phyloP scores from a whole-genome alignment of 1,140 invertebrate species.

The Pseudobourletiella spinata region DNA sequence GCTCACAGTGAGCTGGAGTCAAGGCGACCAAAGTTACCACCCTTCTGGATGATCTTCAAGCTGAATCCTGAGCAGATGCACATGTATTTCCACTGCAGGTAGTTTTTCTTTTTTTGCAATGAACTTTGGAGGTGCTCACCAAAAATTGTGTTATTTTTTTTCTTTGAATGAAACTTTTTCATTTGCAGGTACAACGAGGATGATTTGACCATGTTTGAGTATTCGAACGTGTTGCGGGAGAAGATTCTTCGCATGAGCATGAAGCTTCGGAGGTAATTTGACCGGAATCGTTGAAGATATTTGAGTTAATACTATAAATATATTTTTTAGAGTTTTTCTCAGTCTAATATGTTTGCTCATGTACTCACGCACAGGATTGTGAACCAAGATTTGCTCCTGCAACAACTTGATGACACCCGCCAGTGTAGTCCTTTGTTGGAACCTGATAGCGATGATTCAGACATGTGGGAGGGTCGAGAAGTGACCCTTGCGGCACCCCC shows the following conservation, averaged over 20 bases:
- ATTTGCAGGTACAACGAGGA: conserved; percentile 40
- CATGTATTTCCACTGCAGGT: conserved; percentile 59
- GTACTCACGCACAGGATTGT: conserved; percentile 59
- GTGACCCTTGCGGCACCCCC: neutral
- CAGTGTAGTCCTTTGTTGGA: conserved; percentile 61
- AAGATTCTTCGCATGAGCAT: conserved; percentile 12
- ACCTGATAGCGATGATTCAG: conserved; percentile 54
- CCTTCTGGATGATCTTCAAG: conserved; percentile 66
- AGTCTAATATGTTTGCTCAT: no score
- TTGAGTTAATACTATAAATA: no score
- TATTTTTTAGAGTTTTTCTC: no score
- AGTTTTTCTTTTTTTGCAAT: conserved; percentile 13
- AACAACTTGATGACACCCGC: conserved; percentile 59
- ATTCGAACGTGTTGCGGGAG: conserved; percentile 8
- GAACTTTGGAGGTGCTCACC: no score
- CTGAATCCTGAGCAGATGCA: conserved; percentile 52
- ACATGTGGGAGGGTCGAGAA: conserved; percentile 36
- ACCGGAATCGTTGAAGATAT: no score
- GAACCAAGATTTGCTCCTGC: conserved; percentile 62
- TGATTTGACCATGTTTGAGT: conserved; percentile 13
- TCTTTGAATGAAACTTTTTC: no score
- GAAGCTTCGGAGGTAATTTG: conserved; percentile 13
- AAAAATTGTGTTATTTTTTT: no score
- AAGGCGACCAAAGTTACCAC: conserved; percentile 45
- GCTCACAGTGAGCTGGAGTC: conserved; percentile 39